Conservation (phyloP, 2,888 invertebrate species). For the Physocephala rufipes region DNA sequence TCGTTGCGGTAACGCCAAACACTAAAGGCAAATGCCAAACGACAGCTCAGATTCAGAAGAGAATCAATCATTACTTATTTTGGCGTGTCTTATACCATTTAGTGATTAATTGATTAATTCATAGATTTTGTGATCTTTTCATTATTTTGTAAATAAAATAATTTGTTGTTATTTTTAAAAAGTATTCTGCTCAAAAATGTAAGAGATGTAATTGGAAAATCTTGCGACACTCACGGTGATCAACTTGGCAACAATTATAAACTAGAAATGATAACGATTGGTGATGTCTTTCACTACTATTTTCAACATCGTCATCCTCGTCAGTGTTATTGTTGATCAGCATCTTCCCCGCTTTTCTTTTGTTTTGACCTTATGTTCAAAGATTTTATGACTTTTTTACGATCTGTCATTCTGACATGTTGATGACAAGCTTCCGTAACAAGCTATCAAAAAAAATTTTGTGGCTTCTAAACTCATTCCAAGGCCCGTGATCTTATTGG, state of each 20-base stretch:
- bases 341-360: slow-evolving; percentile 20
- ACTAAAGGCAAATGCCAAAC: background rate
- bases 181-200: too few relatives aligned
- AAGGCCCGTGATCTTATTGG: slow-evolving; percentile 42
- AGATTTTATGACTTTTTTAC: slow-evolving; percentile 63
- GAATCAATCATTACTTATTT: too few relatives aligned
- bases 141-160: too few relatives aligned
- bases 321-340: slow-evolving; percentile 26
- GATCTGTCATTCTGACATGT: slow-evolving; percentile 60
- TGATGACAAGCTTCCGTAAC: slow-evolving; percentile 55
- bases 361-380: slow-evolving; percentile 10
- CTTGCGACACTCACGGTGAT: background rate
- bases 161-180: too few relatives aligned
- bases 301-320: slow-evolving; percentile 39
- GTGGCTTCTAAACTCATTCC: slow-evolving; percentile 56
- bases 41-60: background rate
- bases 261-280: slow-evolving; percentile 28
- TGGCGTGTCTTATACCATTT: too few relatives aligned
- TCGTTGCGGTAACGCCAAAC: slow-evolving; percentile 48
- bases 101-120: too few relatives aligned
- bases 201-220: too few relatives aligned
- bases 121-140: too few relatives aligned
- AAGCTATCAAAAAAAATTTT: slow-evolving; percentile 49
- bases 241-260: slow-evolving; percentile 17
- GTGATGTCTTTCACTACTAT: too few relatives aligned